Evolutionary conservation across 64 coral and sea anemone genomes (phyloP).

Genomic region (Trachythela sp.): DNA sequence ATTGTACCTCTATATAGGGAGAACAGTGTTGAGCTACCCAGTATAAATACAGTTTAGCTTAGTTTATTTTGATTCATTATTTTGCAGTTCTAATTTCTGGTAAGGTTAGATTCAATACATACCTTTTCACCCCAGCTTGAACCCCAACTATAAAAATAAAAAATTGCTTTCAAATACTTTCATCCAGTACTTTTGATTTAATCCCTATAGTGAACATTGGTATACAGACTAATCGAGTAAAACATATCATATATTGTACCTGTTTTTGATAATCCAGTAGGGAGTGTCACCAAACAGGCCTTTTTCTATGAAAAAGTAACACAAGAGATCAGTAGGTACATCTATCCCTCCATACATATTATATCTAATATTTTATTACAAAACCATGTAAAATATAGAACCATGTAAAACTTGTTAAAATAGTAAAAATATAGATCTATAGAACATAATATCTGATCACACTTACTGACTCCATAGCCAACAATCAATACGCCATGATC

Average conservation of each 20-base stretch:
- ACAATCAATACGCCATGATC: conserved; percentile 96
- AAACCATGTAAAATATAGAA: no score
- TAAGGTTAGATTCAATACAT: background rate
- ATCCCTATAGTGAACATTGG: background rate
- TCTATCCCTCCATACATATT: no score
- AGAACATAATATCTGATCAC: no score
- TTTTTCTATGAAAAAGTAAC: conserved; percentile 39
- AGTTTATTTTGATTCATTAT: no score
- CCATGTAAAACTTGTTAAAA: no score
- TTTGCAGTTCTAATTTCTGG: no score
- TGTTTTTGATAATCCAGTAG: conserved; percentile 99
- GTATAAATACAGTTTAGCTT: background rate
- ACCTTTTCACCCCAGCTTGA: conserved; percentile 76
- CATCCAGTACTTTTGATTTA: background rate
- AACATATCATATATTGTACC: conserved; percentile 17
- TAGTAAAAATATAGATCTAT: no score
- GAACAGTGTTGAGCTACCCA: background rate
- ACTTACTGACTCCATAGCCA: conserved; percentile 99
- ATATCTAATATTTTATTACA: no score
- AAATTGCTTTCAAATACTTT: background rate
- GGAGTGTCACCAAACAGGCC: conserved; percentile 60
- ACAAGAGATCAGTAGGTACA: no score
- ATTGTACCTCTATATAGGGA: background rate
- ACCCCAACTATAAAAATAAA: conserved; percentile 66
- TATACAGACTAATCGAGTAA: background rate